Evolutionary conservation across 2,888 invertebrate genomes (phyloP), one percentile per base, ranked within the genome.

Genomic region (Xanthostigma xanthostigma): DNA sequence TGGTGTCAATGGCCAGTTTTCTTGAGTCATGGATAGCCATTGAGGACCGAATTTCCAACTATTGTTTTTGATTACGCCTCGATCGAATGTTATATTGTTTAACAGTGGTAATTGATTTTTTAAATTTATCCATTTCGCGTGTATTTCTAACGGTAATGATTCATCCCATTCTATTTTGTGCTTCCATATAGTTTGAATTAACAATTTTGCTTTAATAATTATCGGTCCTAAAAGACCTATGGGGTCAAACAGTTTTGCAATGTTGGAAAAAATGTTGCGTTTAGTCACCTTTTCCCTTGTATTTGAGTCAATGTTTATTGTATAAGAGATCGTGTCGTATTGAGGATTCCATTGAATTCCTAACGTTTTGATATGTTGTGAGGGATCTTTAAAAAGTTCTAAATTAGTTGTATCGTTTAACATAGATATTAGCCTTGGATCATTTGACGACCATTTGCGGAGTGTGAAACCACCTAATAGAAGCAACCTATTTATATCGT

Each of bases 381-480:
- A 13, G 10, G 14, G 36, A 17, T 48, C n/a, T n/a, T n/a, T n/a
- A n/a, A n/a, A n/a, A n/a, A n/a, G n/a, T n/a, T n/a, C n/a, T n/a
- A n/a, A n/a, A 34, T 45, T 36, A 38, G 44, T 48, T 11, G 43
- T 17, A 34, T n/a, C n/a, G n/a, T n/a, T n/a, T n/a, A n/a, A n/a
- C n/a, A n/a, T n/a, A n/a, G n/a, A n/a, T n/a, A n/a, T 27, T 9
- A 37, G 38, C 9, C 43, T 48, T 48, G 12, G 43, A 36, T 37
- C n/a, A n/a, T n/a, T n/a, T n/a, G n/a, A n/a, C n/a, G 38, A 11
- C 48, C 44, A 42, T 37, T 48, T 48, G 12, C 45, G 45, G 17
- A 45, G n/a, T 36, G 33, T 36, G 27, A 45, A 45, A 38, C 10
- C 37, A 36, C 48, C 35, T 27, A 36, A n/a, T 11, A 8, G 8